Conservation (phyloP, 2,113 vertebrate genomes). For the Trogon surrucura region DNA sequence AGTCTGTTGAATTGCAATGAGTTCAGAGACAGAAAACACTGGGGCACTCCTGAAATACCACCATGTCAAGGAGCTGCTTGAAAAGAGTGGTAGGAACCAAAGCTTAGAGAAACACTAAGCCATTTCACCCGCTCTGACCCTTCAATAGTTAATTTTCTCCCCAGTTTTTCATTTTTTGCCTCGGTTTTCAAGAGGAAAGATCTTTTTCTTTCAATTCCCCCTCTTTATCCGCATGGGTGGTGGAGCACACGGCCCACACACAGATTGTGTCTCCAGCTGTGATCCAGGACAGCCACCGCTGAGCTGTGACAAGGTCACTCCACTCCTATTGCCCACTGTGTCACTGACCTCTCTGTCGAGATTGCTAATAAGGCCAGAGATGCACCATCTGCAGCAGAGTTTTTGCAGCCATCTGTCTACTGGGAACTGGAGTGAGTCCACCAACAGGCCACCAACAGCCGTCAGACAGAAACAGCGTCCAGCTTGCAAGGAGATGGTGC, state of each 20-base stretch:
- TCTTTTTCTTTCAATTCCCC: neutral
- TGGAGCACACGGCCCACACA: neutral
- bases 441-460: conserved; percentile 62
- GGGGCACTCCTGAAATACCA: neutral
- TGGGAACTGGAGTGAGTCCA: conserved; percentile 54
- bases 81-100: neutral
- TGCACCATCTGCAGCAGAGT: conserved; percentile 46
- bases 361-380: conserved; percentile 40
- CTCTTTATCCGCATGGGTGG: neutral
- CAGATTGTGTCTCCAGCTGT: neutral
- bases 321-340: neutral
- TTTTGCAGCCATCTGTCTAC: conserved; percentile 52
- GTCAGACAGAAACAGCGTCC: neutral
- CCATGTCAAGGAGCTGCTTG: neutral
- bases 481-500: neutral
- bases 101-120: neutral
- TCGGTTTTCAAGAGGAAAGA: neutral
- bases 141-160: neutral
- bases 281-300: neutral
- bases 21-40: neutral
- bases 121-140: neutral
- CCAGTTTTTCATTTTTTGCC: neutral
- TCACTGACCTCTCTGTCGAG: conserved; percentile 37
- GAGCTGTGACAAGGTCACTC: neutral
- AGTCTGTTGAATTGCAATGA: neutral